Evolutionary conservation across 2,888 invertebrate species (phyloP).

Genomic region (Cerastis leucographa): DNA sequence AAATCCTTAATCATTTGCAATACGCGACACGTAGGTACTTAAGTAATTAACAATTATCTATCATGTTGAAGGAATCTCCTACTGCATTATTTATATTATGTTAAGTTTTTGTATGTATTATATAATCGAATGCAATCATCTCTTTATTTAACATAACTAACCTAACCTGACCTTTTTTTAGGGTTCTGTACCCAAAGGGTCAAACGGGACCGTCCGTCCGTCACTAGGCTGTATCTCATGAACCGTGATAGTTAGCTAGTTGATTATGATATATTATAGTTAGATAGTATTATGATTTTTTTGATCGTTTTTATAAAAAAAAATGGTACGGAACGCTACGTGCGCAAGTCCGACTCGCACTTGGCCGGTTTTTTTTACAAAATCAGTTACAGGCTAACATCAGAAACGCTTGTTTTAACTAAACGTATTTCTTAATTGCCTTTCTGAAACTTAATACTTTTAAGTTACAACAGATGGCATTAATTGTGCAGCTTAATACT

Average conservation of each 20-base stretch:
- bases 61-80: conserved; percentile 1
- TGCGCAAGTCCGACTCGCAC: too few species aligned
- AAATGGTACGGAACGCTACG: too few species aligned
- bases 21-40: conserved; percentile 28
- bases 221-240: too few species aligned
- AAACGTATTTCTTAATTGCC: not conserved
- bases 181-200: too few species aligned
- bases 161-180: too few species aligned
- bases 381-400: too few species aligned
- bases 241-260: too few species aligned
- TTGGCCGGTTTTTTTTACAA: too few species aligned
- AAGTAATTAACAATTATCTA: conserved; percentile 15
- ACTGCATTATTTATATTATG: conserved; percentile 11
- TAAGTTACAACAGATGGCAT: not conserved
- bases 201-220: too few species aligned
- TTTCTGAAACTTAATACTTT: not conserved
- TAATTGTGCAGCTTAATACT: not conserved
- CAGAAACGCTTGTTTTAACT: not conserved
- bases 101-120: not conserved
- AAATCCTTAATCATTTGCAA: conserved; percentile 47
- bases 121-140: not conserved
- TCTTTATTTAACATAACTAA: not conserved
- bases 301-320: too few species aligned
- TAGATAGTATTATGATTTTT: too few species aligned
- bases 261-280: too few species aligned